A percentile compares a stretch with the other conserved stretches of the same genome.
phyloP scores from a whole-genome alignment of 2,888 invertebrate species.

The Drosophila neotestacea region DNA sequence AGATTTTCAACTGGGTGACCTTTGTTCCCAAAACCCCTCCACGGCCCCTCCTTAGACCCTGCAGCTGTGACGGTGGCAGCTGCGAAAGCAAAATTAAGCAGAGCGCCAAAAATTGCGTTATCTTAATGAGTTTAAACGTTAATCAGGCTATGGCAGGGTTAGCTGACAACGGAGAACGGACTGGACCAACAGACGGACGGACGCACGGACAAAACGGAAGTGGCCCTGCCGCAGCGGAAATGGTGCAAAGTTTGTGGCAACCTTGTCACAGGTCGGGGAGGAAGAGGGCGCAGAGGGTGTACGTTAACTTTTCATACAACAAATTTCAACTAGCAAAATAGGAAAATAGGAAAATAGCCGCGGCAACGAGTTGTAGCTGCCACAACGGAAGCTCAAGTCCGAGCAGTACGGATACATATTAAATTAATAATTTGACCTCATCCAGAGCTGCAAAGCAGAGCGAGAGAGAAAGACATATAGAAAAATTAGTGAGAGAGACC shows the following conservation, averaged over 20 bases:
- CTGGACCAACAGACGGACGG: not conserved
- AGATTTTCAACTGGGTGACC: conserved; percentile 68
- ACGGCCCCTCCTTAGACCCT: not conserved
- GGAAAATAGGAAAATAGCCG: conserved; percentile 31
- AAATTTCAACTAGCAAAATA: conserved; percentile 35
- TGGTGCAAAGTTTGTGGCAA: conserved; percentile 73
- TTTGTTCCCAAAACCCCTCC: conserved; percentile 45
- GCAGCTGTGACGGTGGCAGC: conserved; percentile 57
- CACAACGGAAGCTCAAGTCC: conserved; percentile 69
- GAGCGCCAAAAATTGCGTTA: conserved; percentile 80
- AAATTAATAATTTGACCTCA: conserved; percentile 81
- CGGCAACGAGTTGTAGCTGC: conserved; percentile 46
- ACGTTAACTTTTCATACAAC: conserved; percentile 62
- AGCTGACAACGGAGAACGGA: conserved; percentile 23
- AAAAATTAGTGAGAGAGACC: not conserved
- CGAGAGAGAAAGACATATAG: not conserved
- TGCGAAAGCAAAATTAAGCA: conserved; percentile 70
- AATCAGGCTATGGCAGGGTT: conserved; percentile 62
- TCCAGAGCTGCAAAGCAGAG: conserved; percentile 22
- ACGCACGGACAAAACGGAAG: conserved; percentile 34
- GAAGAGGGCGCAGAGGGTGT: conserved; percentile 14
- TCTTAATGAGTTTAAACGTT: conserved; percentile 84
- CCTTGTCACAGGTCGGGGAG: conserved; percentile 54
- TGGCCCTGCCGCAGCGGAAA: conserved; percentile 65
- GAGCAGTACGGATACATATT: conserved; percentile 77